Evolutionary conservation across 1,140 invertebrate species (phyloP).

Genomic region (Battus philenor): DNA sequence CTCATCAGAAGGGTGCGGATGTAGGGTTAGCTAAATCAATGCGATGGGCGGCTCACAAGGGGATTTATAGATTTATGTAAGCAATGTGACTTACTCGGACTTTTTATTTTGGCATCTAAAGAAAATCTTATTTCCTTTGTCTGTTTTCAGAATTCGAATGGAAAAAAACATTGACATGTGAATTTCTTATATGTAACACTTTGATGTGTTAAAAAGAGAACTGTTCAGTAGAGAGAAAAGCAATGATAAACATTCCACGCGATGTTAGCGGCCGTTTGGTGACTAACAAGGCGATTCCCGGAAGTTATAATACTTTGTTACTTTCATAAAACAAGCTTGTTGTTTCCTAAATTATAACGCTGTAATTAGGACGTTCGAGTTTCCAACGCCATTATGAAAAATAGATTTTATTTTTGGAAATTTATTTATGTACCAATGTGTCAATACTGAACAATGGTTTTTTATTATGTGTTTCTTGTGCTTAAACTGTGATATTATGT

Average conservation of each 20-base stretch:
- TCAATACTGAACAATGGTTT: no score
- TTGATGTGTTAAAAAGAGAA: conserved; percentile 55
- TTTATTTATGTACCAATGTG: no score
- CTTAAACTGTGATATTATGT: no score
- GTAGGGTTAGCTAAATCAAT: conserved; percentile 62
- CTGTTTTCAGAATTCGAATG: no score
- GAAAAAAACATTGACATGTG: conserved; percentile 29
- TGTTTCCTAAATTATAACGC: conserved; percentile 41
- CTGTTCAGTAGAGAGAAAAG: conserved; percentile 38
- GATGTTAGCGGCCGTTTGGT: conserved; percentile 47
- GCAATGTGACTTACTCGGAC: conserved; percentile 34
- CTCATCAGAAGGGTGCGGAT: conserved; percentile 30
- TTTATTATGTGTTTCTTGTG: no score
- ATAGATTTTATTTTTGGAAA: conserved; percentile 3
- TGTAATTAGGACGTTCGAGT: conserved; percentile 29
- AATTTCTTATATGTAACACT: conserved; percentile 43
- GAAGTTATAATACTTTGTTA: conserved; percentile 57
- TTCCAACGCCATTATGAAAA: conserved; percentile 3
- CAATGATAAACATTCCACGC: conserved; percentile 50
- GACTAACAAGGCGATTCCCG: conserved; percentile 54
- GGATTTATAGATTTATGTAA: conserved; percentile 52
- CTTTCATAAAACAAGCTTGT: conserved; percentile 48
- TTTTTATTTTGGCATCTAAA: conserved; percentile 22
- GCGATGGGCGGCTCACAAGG: conserved; percentile 44
- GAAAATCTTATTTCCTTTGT: conserved; percentile 30